phyloP scores from a whole-genome alignment of 2,888 invertebrate genomes.

The Epiblema foenella region DNA sequence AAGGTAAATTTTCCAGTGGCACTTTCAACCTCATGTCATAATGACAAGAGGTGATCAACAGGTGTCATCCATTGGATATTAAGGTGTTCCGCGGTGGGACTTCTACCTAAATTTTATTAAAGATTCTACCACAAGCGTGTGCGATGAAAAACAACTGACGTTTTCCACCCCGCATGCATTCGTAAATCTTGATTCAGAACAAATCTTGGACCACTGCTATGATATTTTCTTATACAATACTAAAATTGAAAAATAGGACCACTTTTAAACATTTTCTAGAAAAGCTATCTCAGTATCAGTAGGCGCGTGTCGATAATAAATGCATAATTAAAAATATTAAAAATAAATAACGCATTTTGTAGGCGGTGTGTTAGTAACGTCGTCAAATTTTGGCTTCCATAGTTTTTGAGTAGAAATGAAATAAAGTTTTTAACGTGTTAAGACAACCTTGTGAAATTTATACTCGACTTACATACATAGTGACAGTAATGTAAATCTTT shows the following conservation, averaged over 20 bases:
- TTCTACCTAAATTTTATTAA: constrained; percentile 42
- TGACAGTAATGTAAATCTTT: background rate
- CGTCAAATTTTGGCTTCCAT: constrained; percentile 80
- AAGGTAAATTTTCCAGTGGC: too few species aligned
- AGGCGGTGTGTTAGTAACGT: constrained; percentile 64
- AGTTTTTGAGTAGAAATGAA: constrained; percentile 70
- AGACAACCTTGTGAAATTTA: constrained; percentile 64
- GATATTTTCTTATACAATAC: constrained; percentile 68
- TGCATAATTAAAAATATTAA: constrained; percentile 54
- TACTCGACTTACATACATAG: constrained; percentile 66
- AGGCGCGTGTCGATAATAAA: constrained; percentile 56
- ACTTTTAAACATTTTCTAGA: constrained; percentile 62
- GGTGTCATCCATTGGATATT: too few species aligned
- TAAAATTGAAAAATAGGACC: constrained; percentile 70
- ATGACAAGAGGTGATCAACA: too few species aligned
- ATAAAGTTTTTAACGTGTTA: constrained; percentile 40
- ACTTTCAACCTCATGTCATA: too few species aligned
- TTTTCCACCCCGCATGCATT: constrained; percentile 41
- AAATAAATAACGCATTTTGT: constrained; percentile 57
- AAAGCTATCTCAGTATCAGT: constrained; percentile 77
- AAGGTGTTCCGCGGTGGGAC: too few species aligned
- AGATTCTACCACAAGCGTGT: constrained; percentile 45
- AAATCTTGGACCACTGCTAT: constrained; percentile 77
- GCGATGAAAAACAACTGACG: constrained; percentile 30
- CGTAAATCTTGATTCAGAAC: constrained; percentile 46